Base-by-base conservation (phyloP, 1,140 invertebrate species). In the Zelostemma sp. region DNA sequence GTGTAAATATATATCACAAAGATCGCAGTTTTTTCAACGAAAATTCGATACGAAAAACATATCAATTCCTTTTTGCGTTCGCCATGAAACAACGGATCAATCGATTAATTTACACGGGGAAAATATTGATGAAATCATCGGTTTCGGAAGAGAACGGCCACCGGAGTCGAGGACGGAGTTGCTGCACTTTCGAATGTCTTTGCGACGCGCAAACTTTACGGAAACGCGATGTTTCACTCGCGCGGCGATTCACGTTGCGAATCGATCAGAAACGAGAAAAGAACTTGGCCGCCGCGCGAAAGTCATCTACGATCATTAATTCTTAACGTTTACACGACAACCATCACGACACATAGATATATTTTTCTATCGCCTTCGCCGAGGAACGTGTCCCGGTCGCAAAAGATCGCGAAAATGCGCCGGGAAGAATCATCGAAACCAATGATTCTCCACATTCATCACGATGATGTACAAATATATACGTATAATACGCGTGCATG, bases 271-370 rank as follows among this genome's bases (percentile, higher is more conserved):
- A 12, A 12, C 15, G 11, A 16, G 8, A 16, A 43, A 43, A 43
- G 15, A 43, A 43, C 11, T 4, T 3, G 9, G 14, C 9, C 1
- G n/a, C 21, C 21, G 12, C 46, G 46, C 21, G 46, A 48, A 48
- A 18, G 17, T 15, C 17, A 5, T 18, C 46, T 48, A 48, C 9
- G 21, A 48, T 48, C 40, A 18, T 45, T 69, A 55, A 56, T 40
- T 28, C 28, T 56, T 56, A 60, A 19, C 41, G 35, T 61, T 57
- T 56, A 64, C 56, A 78, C 61, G 58, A 78, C 74, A 72, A 78
- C 71, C 67, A 81, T 60, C 68, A 80, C 74, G 69, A 80, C 76
- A 80, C 62, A 71, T 64, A 80, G 55, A 78, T 74, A 75, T 60
- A 74, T 53, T 55, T 55, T 65, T 60, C 58, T 56, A 54, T 46